Conservation (phyloP, 2,888 invertebrate genomes). For the Noctua pronuba region DNA sequence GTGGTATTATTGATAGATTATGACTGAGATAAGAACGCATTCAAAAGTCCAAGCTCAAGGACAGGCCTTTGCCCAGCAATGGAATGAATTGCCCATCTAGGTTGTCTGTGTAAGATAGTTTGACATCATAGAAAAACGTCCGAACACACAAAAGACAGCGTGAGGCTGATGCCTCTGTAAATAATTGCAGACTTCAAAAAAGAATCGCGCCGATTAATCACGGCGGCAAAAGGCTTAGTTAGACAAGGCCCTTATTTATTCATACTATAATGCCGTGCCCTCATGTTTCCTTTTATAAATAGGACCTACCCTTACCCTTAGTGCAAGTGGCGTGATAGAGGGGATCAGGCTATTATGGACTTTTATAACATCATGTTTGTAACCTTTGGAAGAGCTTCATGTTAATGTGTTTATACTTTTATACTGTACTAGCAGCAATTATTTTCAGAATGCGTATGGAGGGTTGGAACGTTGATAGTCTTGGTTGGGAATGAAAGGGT, state of each 20-base stretch:
- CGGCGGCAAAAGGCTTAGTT: background rate
- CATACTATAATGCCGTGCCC: slow-evolving; percentile 10
- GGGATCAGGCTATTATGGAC: background rate
- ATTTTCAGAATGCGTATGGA: background rate
- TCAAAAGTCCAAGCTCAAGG: no score
- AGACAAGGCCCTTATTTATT: slow-evolving; percentile 17
- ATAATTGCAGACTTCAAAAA: slow-evolving; percentile 4
- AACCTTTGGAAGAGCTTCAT: background rate
- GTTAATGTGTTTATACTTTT: background rate
- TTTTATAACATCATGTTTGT: background rate
- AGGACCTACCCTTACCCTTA: background rate
- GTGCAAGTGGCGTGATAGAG: slow-evolving; percentile 5
- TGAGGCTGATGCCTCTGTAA: background rate
- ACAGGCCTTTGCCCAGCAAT: no score
- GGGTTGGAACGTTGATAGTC: background rate
- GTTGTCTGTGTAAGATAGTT: background rate
- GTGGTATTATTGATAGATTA: background rate
- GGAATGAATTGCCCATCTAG: background rate
- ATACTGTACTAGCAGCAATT: background rate
- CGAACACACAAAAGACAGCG: background rate
- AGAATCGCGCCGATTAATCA: background rate
- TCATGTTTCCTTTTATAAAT: slow-evolving; percentile 9
- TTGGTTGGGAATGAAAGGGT: background rate
- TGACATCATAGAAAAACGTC: background rate
- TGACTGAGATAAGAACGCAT: background rate